A percentile compares a stretch with the other conserved stretches of the same genome.
phyloP scores from a whole-genome alignment of 2,113 vertebrate species.

The Mionectes macconnelli region DNA sequence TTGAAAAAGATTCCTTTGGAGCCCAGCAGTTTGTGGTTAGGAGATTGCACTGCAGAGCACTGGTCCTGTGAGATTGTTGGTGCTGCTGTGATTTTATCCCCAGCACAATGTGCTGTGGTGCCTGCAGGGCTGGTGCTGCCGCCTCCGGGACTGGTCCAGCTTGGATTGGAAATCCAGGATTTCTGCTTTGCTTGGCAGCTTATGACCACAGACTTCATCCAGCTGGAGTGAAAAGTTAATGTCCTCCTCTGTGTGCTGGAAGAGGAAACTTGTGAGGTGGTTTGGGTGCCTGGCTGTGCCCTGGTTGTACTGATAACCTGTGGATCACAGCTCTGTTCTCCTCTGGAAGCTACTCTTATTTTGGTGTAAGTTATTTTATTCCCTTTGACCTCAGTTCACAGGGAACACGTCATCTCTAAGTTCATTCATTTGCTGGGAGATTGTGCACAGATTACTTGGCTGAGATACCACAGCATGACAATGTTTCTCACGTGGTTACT shows the following conservation, averaged over 20 bases:
- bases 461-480: accelerated
- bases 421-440: neutral
- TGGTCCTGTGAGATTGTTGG: neutral
- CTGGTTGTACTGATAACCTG: neutral
- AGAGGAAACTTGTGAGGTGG: neutral
- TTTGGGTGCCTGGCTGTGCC: neutral
- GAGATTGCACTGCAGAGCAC: neutral
- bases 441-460: neutral
- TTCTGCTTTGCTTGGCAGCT: neutral
- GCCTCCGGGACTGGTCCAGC: neutral
- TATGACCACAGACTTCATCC: neutral
- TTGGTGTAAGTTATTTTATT: neutral
- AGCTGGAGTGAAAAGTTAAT: neutral
- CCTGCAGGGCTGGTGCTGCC: accelerated
- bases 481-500: neutral
- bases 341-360: neutral
- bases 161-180: neutral
- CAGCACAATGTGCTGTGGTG: neutral
- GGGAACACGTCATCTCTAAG: neutral
- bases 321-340: neutral
- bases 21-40: neutral
- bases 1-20: neutral
- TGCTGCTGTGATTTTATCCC: neutral
- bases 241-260: neutral
- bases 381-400: neutral